Evolutionary conservation across 2,888 invertebrate genomes (phyloP), one percentile per base, ranked within the genome.

Genomic region (Taenaris catops): DNA sequence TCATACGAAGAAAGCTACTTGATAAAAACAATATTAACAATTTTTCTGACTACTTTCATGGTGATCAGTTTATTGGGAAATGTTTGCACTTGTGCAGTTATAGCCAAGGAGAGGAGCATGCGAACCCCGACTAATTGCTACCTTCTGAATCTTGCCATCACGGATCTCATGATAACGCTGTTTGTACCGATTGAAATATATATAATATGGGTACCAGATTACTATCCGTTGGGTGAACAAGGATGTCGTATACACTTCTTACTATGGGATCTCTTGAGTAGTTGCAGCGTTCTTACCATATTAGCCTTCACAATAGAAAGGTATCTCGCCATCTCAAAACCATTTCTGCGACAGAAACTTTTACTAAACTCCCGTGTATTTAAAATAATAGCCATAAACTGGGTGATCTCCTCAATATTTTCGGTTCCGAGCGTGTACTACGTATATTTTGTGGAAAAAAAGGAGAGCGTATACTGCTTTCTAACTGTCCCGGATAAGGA

Each of bases 221-320:
- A 91, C 5, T 94, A 93, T 61, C 88, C 92, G 2, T 90, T 96
- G 48, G 94, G 94, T 0, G 93, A 94, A 61, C 86, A 89, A 1
- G 93, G 95, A 34, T 96, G 96, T 71, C 84, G 93, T 4, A 58
- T 93, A 19, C 90, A 91, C 54, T 92, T 92, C 34, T 88, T 95
- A 28, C 89, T 94, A 0, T 93, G 94, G 34, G 96, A 96, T 66
- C 92, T 93, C n/a, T 89, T 93, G 0, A 91, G 93, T 38, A 94
- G 94, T 63, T 93, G 94, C 4, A 95, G 95, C 2, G 93, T 96
- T 0, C 79, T 94, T 11, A 94, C 93, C 1, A 96, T 96, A 45
- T 93, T 94, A 0, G 95, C 95, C 0, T 96, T 96, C 66, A 96
- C 94, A 0, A 89, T 96, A 5, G 96, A 97, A 69, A 89, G 96